Base-by-base conservation (phyloP, 2,113 vertebrate species). In the Odocoileus hemionus region DNA sequence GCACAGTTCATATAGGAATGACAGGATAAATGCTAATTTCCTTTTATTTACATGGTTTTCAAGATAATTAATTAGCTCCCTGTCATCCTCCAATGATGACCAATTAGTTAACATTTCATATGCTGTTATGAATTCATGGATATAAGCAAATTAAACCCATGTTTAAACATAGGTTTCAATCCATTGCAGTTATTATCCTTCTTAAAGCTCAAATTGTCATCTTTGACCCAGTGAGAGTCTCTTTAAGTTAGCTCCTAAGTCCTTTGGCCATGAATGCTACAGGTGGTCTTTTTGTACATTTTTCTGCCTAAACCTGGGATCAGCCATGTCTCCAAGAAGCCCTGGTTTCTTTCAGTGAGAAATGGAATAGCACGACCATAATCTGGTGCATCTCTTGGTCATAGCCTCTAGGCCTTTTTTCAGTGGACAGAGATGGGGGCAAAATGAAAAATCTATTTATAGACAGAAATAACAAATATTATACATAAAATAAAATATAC, bases 151-250 rank as follows among this genome's bases (percentile, higher is more conserved):
- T 79, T 86, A 96, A 97, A 70, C 4, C 79, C 36, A 12, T 25
- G 79, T 60, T 96, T 96, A 95, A 93, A 70, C 11, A 79, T 10
- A 52, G 50, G 16, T 92, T 96, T 85, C 70, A 86, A 89, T 88
- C 61, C 45, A 67, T 17, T 58, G 70, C 39, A 82, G 89, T 57
- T 58, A 4, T 80, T 50, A 89, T 52, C 19, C 33, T 76, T 89
- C 83, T 89, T 86, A 96, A 39, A 93, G 36, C 39, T 76, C 28
- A 67, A 61, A 30, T 33, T 57, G 58, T 94, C 91, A 82, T 78
- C 57, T n/a, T 57, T 45, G 78, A 25, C 33, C 33, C 36, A 93
- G 21, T 21, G 28, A 25, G 36, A 86, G 9, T 36, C 83, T 95
- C 89, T 64, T 57, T 64, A 61, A 52, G 17, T 61, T 70, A 84